Evolutionary conservation across 2,888 invertebrate genomes (phyloP).

Genomic region (Nemotelus nigrinus): DNA sequence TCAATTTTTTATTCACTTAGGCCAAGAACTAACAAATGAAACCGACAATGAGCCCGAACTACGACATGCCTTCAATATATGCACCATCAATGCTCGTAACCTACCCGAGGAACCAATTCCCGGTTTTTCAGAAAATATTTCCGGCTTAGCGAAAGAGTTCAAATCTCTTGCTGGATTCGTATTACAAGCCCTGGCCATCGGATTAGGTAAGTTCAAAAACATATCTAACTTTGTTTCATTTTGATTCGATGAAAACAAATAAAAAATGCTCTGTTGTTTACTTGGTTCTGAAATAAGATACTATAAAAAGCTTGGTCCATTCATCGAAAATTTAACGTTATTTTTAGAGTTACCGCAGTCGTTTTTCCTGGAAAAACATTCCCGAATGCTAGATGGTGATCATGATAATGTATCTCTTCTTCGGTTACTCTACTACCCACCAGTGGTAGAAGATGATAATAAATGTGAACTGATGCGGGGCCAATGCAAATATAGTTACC

Average conservation of each 20-base stretch:
- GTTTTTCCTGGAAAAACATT: conserved; percentile 73
- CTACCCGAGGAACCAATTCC: conserved; percentile 77
- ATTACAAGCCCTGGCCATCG: conserved; percentile 71
- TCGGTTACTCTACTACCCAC: conserved; percentile 78
- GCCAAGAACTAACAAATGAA: conserved; percentile 69
- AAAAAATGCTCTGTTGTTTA: no score
- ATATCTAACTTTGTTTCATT: no score
- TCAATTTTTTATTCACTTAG: neutral
- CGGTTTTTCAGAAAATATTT: conserved; percentile 73
- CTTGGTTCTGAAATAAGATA: no score
- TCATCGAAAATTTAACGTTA: conserved; percentile 41
- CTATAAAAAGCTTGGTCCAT: neutral
- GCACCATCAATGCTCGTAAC: conserved; percentile 69
- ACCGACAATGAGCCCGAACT: conserved; percentile 73
- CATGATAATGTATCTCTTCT: conserved; percentile 74
- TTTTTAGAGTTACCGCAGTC: conserved; percentile 69
- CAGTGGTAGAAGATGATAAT: conserved; percentile 71
- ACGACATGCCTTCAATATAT: conserved; percentile 77
- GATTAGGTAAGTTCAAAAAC: conserved; percentile 64
- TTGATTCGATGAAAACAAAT: no score
- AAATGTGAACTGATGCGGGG: conserved; percentile 66
- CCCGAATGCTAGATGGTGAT: conserved; percentile 72
- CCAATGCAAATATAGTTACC: conserved; percentile 64
- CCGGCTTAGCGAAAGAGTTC: conserved; percentile 74
- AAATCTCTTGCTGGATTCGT: conserved; percentile 74